phyloP scores from a whole-genome alignment of 1,140 invertebrate genomes.

The Trichomalopsis sarcophagae region DNA sequence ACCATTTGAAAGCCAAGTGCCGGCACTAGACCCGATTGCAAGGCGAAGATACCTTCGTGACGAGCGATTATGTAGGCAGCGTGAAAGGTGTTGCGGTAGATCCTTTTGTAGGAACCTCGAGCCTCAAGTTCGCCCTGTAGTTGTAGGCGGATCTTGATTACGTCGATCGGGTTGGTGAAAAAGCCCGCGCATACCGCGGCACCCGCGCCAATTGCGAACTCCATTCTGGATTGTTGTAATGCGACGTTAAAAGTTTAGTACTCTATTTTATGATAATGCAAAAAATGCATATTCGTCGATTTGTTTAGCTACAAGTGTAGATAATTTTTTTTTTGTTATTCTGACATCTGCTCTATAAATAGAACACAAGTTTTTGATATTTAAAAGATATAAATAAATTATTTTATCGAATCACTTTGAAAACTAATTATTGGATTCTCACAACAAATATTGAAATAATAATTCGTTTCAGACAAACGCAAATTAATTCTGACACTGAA shows the following conservation, averaged over 20 bases:
- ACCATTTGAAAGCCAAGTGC: constrained; percentile 85
- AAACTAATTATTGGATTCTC: background rate
- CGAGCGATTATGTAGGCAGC: constrained; percentile 80
- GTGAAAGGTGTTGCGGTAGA: constrained; percentile 82
- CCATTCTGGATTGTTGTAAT: constrained; percentile 57
- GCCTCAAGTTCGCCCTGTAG: constrained; percentile 90
- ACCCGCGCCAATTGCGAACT: constrained; percentile 79
- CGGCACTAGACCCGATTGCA: constrained; percentile 93
- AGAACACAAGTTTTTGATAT: background rate
- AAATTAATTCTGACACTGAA: background rate
- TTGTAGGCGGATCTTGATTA: constrained; percentile 94
- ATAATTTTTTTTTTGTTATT: background rate
- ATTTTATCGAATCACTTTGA: background rate
- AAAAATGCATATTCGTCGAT: background rate
- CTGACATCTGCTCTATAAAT: background rate
- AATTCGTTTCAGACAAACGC: background rate
- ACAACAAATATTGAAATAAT: no score
- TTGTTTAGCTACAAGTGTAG: background rate
- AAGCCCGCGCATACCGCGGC: constrained; percentile 80
- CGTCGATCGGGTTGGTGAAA: constrained; percentile 87
- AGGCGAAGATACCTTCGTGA: constrained; percentile 81
- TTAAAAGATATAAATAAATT: background rate
- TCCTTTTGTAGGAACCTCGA: constrained; percentile 78
- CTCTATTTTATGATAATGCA: background rate
- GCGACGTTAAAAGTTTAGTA: background rate